These are phyloP conservation scores for Gonioctena quinquepunctata DNA, from an alignment of 1,140 invertebrate species.

Conservation along the genomic window DNA sequence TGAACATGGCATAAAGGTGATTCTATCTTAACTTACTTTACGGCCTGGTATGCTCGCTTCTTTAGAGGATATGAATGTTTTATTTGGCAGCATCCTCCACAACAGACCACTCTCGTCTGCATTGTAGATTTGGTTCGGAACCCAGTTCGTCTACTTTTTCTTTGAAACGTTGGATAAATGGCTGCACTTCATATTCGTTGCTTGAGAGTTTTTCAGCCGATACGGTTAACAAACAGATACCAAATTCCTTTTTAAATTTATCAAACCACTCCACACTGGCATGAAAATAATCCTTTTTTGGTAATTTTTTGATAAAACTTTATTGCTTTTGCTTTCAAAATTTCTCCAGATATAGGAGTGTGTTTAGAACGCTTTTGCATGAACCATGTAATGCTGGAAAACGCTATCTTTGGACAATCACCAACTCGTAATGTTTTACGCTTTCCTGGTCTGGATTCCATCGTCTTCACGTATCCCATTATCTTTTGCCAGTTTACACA, in stretches of 20 bases:
- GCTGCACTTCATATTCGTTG: conserved; percentile 9
- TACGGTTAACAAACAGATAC: neutral
- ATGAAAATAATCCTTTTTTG: neutral
- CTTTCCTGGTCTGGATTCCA: neutral
- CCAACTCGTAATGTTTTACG: neutral
- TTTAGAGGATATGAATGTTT: conserved; percentile 40
- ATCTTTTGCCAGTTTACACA: neutral
- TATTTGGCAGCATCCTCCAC: conserved; percentile 44
- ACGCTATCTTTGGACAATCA: neutral
- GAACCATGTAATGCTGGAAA: neutral
- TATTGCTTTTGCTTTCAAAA: too few species aligned
- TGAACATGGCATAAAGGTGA: conserved; percentile 51
- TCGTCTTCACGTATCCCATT: neutral
- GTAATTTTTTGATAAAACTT: too few species aligned
- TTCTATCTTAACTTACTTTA: conserved; percentile 50
- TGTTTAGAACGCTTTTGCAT: neutral
- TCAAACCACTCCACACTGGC: neutral
- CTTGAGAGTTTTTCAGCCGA: neutral
- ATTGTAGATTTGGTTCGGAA: conserved; percentile 50
- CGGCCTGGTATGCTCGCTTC: conserved; percentile 40
- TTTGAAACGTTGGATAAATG: conserved; percentile 21
- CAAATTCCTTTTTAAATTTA: neutral
- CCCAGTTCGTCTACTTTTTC: neutral
- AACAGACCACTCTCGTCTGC: conserved; percentile 48
- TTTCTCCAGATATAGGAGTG: too few species aligned